phyloP scores from a whole-genome alignment of 2,113 vertebrate genomes.

The Bos taurus region ARS-UCD2.0 NC_037346.1:15178001-15178500 shows the following conservation, averaged over 20 bases:
- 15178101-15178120: neutral
- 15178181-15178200: neutral
- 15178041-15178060: neutral
- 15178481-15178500: neutral
- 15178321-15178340: neutral
- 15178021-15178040: neutral
- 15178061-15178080: neutral
- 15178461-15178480: neutral
- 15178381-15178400: constrained; percentile 4
- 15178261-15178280: neutral
- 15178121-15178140: neutral
- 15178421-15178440: no score
- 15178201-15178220: neutral
- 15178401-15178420: neutral
- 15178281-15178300: neutral
- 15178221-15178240: neutral
- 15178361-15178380: neutral
- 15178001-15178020: neutral
- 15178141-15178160: neutral
- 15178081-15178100: neutral
- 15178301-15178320: neutral
- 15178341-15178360: neutral
- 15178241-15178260: neutral
- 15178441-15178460: neutral
- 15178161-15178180: neutral